Percentiles rank a stretch among this genome's conserved stretches.
Conservation (phyloP, 2,797 vertebrate genomes). For the Malacoctenus gilli region DNA sequence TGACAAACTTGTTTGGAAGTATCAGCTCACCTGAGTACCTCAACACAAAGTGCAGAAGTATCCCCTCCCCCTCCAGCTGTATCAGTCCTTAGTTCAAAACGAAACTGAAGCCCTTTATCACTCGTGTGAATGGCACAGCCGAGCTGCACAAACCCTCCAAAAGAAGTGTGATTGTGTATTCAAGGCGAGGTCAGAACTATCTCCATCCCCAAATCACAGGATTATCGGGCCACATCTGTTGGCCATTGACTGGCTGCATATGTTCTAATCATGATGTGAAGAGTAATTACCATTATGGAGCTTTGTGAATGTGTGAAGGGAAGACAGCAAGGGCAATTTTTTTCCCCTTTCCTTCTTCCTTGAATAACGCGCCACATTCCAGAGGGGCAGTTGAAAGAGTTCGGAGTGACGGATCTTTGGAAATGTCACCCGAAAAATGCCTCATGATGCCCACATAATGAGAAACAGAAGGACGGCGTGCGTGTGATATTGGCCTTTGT, state of each 20-base stretch:
- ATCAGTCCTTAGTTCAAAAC: constrained; percentile 10
- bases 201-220: constrained; percentile 61
- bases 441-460: constrained; percentile 73
- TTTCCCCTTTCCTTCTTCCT: no score
- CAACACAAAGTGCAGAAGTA: constrained; percentile 10
- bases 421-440: constrained; percentile 70
- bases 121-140: constrained; percentile 20
- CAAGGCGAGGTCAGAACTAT: constrained; percentile 67
- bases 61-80: constrained; percentile 17
- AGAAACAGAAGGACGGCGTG: constrained; percentile 68
- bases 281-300: constrained; percentile 75
- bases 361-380: constrained; percentile 68
- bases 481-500: constrained; percentile 31
- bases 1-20: constrained; percentile 18
- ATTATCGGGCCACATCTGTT: constrained; percentile 79
- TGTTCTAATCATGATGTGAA: constrained; percentile 69
- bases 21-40: constrained; percentile 16
- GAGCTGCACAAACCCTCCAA: constrained; percentile 26
- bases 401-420: constrained; percentile 77
- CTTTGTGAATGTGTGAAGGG: constrained; percentile 77
- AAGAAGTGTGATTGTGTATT: constrained; percentile 70
- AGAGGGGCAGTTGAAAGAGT: constrained; percentile 68
- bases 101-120: constrained; percentile 30
- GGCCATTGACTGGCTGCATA: constrained; percentile 74
- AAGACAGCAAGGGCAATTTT: constrained; percentile 67